Base-by-base conservation (phyloP, 2,113 vertebrate species). In the Tympanuchus pallidicinctus region DNA sequence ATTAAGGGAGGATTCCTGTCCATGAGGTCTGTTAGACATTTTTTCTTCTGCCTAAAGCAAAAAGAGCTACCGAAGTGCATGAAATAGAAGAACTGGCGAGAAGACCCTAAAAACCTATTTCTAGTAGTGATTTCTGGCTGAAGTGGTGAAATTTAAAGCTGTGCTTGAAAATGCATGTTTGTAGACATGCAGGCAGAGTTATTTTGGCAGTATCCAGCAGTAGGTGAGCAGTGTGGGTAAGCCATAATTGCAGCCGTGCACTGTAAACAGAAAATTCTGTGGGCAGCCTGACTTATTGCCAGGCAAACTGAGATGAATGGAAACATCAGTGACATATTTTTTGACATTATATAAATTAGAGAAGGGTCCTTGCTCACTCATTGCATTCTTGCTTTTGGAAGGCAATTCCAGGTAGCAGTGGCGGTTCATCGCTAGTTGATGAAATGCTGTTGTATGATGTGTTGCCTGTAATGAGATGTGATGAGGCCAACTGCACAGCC, bases 301-400 rank as follows among this genome's bases (percentile, higher is more conserved):
- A 87, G 73, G 86, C 48, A 89, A 36, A 93, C 89, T 6, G 43
- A 86, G 90, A 82, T 92, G 82, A 97, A 95, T 93, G 91, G 96
- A 60, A 70, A 63, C 63, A 61, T 76, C 78, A 47, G 0, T 65
- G 90, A 54, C 72, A 10, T 34, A 9, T 2, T 43, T 47, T 79
- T 83, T 91, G 47, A 27, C 85, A 60, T 78, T 60, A 60, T n/a
- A 20, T 66, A 95, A 93, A 42, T 88, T 79, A 50, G 79, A 84
- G 66, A 13, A 28, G 84, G 75, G 15, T 88, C 63, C 79, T 78
- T 40, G 57, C 77, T 96, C 72, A 18, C 80, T 96, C 61, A 76
- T 64, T 65, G 67, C 54, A 0, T 76, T 64, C 30, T 72, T 40
- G 79, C 74, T 80, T 42, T 18, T 43, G 89, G 80, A 57, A 74